Evolutionary conservation across 2,888 invertebrate genomes (phyloP), one percentile per base, ranked within the genome.

Genomic region (Crepidodera aurea): DNA sequence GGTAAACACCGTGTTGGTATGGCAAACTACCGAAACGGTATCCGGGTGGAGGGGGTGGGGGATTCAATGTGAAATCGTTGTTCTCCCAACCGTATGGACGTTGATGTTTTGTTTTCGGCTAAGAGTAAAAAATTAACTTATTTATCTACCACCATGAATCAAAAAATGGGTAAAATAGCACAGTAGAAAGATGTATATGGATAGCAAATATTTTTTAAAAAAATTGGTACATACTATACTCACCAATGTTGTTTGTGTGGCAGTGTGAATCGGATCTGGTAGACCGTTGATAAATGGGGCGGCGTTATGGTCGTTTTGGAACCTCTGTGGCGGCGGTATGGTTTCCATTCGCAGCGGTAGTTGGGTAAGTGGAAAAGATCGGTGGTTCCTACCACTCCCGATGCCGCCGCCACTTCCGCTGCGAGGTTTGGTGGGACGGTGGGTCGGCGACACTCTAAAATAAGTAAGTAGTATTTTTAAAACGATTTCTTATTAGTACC

Each of bases 171-270:
- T n/a, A n/a, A n/a, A n/a, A n/a, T n/a, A n/a, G n/a, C n/a, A n/a
- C n/a, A n/a, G n/a, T n/a, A n/a, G n/a, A n/a, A n/a, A n/a, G n/a
- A n/a, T n/a, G n/a, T n/a, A n/a, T n/a, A n/a, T n/a, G n/a, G n/a
- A n/a, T n/a, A n/a, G n/a, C n/a, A n/a, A n/a, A n/a, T n/a, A n/a
- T n/a, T n/a, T n/a, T n/a, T n/a, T n/a, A n/a, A n/a, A n/a, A n/a
- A n/a, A n/a, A n/a, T n/a, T n/a, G n/a, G n/a, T n/a, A n/a, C n/a
- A n/a, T n/a, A n/a, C n/a, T 13, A 37, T 71, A 84, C 88, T 86
- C 83, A 92, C 92, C 84, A 92, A 86, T 75, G 92, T 92, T 60
- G 92, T 92, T 83, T 92, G 90, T 44, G 90, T 90, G 65, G 90
- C 89, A 69, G 88, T 87, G 60, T 85, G 86, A 69, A 84, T 84